Evolutionary conservation across 1,140 invertebrate species (phyloP).

Genomic region (Leptinotarsa defecta): DNA sequence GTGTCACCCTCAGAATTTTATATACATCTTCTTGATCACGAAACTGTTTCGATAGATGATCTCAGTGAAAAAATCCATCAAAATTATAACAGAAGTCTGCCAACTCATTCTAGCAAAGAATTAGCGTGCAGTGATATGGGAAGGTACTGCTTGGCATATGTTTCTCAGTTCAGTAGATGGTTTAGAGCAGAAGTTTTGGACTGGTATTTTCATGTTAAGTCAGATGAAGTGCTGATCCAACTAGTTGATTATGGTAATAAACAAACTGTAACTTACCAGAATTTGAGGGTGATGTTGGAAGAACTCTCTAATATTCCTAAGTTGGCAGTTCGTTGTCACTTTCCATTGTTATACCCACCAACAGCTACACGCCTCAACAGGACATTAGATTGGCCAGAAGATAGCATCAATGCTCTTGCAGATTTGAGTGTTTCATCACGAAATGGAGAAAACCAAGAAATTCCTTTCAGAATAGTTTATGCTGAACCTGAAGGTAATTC

Average conservation of each 20-base stretch:
- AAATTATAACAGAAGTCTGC: background rate
- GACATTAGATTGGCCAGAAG: slow-evolving; percentile 33
- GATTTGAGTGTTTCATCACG: background rate
- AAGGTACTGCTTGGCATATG: slow-evolving; percentile 10
- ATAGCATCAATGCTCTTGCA: slow-evolving; percentile 13
- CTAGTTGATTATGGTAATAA: slow-evolving; percentile 43
- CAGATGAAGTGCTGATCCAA: slow-evolving; percentile 33
- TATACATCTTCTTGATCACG: slow-evolving; percentile 28
- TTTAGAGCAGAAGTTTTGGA: slow-evolving; percentile 25
- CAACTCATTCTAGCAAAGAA: slow-evolving; percentile 21
- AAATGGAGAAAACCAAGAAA: background rate
- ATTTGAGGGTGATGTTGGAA: slow-evolving; percentile 35
- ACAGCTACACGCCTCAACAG: slow-evolving; percentile 33
- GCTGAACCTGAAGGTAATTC: background rate
- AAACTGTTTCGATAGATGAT: slow-evolving; percentile 13
- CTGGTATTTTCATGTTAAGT: slow-evolving; percentile 26
- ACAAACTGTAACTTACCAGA: slow-evolving; percentile 27
- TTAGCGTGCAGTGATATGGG: slow-evolving; percentile 15
- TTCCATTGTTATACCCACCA: slow-evolving; percentile 37
- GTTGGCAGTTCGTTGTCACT: slow-evolving; percentile 41
- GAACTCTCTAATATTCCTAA: slow-evolving; percentile 38
- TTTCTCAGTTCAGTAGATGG: slow-evolving; percentile 9
- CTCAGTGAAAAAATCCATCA: background rate
- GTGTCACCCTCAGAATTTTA: slow-evolving; percentile 29
- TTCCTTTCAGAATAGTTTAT: slow-evolving; percentile 13